A percentile compares a stretch with the other conserved stretches of the same genome.
These are phyloP conservation scores for Myrmecobius fasciatus DNA, from an alignment of 2,113 vertebrate genomes.

Conservation along the genomic window DNA sequence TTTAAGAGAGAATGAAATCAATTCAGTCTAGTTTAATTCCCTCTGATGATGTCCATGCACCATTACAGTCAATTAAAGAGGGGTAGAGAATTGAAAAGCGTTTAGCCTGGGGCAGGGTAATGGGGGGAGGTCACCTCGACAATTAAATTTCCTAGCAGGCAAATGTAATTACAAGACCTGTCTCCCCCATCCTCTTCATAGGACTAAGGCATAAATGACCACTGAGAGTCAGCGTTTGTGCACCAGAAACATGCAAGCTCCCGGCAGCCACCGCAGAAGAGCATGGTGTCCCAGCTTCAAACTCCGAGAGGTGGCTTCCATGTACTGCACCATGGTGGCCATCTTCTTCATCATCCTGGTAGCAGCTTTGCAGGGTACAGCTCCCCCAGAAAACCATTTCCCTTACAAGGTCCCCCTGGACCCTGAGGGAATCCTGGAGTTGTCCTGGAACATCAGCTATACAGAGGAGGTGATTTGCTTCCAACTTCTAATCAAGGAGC, in stretches of 20 bases:
- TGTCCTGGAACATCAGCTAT: conserved; percentile 96
- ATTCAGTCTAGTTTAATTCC: conserved; percentile 82
- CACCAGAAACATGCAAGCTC: conserved; percentile 74
- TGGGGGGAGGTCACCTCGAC: conserved; percentile 83
- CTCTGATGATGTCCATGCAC: conserved; percentile 89
- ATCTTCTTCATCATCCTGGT: conserved; percentile 92
- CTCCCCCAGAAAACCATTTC: conserved; percentile 72
- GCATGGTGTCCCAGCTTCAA: conserved; percentile 78
- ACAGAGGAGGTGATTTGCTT: conserved; percentile 85
- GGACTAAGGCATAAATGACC: conserved; percentile 84
- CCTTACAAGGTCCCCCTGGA: conserved; percentile 91
- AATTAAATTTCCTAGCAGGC: conserved; percentile 91
- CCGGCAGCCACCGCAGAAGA: conserved; percentile 53
- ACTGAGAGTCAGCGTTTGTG: not conserved
- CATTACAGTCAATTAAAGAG: conserved; percentile 90
- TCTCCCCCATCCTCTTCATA: conserved; percentile 53
- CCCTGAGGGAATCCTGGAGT: conserved; percentile 86
- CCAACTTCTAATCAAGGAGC: conserved; percentile 84
- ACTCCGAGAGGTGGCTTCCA: conserved; percentile 88
- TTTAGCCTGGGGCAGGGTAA: conserved; percentile 78
- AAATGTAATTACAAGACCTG: conserved; percentile 90
- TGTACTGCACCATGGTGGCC: conserved; percentile 91
- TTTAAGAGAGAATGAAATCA: conserved; percentile 47
- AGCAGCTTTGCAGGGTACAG: conserved; percentile 88
- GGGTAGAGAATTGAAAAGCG: conserved; percentile 83